Conservation (phyloP, 1,140 invertebrate genomes). For the Oedothorax gibbosus region DNA sequence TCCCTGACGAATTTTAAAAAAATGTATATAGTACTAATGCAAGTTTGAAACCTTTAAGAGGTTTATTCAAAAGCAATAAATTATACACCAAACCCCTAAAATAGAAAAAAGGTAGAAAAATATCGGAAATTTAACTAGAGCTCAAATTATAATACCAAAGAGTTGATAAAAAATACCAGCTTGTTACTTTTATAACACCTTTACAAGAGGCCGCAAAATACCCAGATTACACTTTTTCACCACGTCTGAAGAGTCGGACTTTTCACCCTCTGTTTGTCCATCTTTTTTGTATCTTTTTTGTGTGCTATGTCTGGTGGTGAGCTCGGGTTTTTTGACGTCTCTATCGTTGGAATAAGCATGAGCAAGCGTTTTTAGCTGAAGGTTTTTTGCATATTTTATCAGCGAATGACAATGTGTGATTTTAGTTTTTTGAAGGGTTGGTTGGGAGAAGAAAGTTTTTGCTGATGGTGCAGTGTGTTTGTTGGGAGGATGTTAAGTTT, state of each 20-base stretch:
- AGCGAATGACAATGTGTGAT: slow-evolving; percentile 35
- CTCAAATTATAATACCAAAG: too few relatives aligned
- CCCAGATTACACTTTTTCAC: slow-evolving; percentile 44
- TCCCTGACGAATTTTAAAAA: too few relatives aligned
- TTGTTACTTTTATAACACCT: too few relatives aligned
- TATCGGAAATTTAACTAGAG: too few relatives aligned
- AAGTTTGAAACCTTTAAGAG: too few relatives aligned
- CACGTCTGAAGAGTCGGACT: slow-evolving; percentile 27
- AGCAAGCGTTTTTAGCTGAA: slow-evolving; percentile 49
- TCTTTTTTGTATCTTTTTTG: slow-evolving; percentile 27
- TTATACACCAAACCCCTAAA: too few relatives aligned
- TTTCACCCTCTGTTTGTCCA: slow-evolving; percentile 43
- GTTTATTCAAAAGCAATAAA: too few relatives aligned
- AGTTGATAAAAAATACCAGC: too few relatives aligned
- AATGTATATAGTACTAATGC: too few relatives aligned
- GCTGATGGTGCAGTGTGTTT: slow-evolving; percentile 1
- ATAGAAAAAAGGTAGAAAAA: too few relatives aligned
- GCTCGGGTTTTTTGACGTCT: slow-evolving; percentile 42
- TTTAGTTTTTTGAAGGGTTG: not conserved
- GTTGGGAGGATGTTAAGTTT: not conserved
- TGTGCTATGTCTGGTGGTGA: not conserved
- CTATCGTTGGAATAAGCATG: slow-evolving; percentile 43
- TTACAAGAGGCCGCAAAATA: slow-evolving; percentile 49
- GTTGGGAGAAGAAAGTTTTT: not conserved
- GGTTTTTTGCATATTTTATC: slow-evolving; percentile 50